Base-by-base conservation (phyloP, 2,888 invertebrate genomes). In the Hybos culiciformis region DNA sequence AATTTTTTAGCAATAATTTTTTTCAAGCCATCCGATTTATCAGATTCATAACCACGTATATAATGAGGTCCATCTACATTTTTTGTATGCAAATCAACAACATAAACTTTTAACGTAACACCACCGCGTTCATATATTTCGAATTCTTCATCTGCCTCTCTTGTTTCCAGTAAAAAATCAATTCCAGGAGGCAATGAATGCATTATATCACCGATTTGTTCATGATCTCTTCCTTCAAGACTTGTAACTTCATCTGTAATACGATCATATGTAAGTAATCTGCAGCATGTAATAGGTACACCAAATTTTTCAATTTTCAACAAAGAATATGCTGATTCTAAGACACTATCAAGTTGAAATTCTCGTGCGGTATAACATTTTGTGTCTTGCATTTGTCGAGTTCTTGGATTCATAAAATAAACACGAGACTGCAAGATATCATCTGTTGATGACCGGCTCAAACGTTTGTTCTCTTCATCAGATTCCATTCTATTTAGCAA, bases 211-310 rank as follows among this genome's bases (percentile, higher is more conserved):
- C 59, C 58, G 46, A 68, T 66, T 51, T 56, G 63, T 37, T 71
- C 67, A 5, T 73, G 62, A 33, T 76, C 75, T 38, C 65, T 64
- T 2, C 69, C 71, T 47, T 81, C 80, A 54, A 78, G 80, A 44
- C 79, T 82, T 47, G 73, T 71, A 20, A 85, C 74, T 9, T 74
- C 70, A 48, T 80, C 79, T 45, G 70, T 70, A 37, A 66, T 32
- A 42, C 72, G 72, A 54, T 83, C 77, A 55, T 79, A 86, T 43
- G 72, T 73, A 17, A 85, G 83, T 20, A 87, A 66, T 5, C 85
- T 75, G 54, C 80, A 82, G 48, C 78, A 75, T 40, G 77, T 72
- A n/a, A 77, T 52, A 4, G 75, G 71, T 2, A 78, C 74, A 32
- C 15, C 7, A 45, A 72, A 57, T 18, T 66, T 64, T 20, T 76